Base-by-base conservation (phyloP, 1,140 invertebrate species). In the Leptinotarsa undecemlineata region DNA sequence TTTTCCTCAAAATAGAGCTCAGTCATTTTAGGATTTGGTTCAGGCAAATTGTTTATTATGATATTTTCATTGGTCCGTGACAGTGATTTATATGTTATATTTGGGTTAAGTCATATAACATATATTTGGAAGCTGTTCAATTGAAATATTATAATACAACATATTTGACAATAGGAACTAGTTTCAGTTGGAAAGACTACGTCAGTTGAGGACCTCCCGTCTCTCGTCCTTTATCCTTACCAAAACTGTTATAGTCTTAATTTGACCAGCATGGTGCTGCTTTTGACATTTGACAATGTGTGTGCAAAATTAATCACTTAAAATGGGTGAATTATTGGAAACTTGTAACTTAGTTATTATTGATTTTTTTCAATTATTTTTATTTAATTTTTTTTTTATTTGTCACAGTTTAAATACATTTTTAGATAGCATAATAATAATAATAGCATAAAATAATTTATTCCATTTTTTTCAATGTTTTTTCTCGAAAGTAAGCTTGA, bases 201-300 rank as follows among this genome's bases (percentile, higher is more conserved):
- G 62, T 79, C 73, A 82, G 77, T 78, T 82, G 79, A 82, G 81
- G 81, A 76, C 75, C 80, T 80, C 81, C 81, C 81, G 78, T 79
- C 78, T 79, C 79, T 80, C 77, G 73, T 82, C 80, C 81, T 77
- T 77, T 76, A 76, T 78, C 80, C 78, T 71, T 80, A 78, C 80
- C 77, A 76, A 77, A 75, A 77, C 67, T 81, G 76, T 83, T 82
- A 82, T 83, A 81, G 80, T 83, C 75, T 75, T 77, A 74, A 68
- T 77, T 82, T 81, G 76, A 81, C 77, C 81, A 77, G 84, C 84
- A 85, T 85, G 84, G 76, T 84, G 82, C 76, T 77, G 75, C 82
- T 83, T 72, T 83, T 82, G 80, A 82, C 79, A 80, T 81, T 81
- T 82, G 80, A 82, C 69, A 79, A 73, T 81, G 81, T 81, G 80